These are phyloP conservation scores for Labeo rohita DNA, from an alignment of 2,113 vertebrate genomes.

Conservation along the genomic window DNA sequence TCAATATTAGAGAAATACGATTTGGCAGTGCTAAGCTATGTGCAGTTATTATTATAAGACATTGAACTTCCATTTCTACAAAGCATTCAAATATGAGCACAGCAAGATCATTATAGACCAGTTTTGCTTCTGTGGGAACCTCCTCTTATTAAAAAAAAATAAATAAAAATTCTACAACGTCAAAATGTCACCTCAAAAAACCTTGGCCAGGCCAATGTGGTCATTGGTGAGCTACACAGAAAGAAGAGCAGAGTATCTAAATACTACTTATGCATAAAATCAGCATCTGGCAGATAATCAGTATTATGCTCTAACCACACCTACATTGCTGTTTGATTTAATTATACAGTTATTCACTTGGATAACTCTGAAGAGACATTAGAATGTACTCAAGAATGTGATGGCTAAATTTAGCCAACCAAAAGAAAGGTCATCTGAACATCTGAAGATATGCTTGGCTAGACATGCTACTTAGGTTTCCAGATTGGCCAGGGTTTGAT, in stretches of 20 bases:
- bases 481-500: conserved; percentile 21
- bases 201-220: not conserved
- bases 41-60: not conserved
- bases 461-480: conserved; percentile 4
- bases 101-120: not conserved
- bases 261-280: not conserved
- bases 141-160: too few relatives aligned
- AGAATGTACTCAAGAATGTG: not conserved
- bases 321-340: not conserved
- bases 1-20: not conserved
- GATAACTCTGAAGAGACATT: not conserved
- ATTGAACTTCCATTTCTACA: too few relatives aligned
- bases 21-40: not conserved
- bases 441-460: conserved; percentile 1
- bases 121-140: not conserved
- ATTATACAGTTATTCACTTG: not conserved
- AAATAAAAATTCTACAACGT: too few relatives aligned
- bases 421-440: conserved; percentile 11
- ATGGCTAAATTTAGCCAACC: not conserved
- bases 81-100: not conserved
- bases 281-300: not conserved
- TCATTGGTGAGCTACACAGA: not conserved
- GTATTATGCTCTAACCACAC: not conserved
- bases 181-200: not conserved
- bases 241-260: not conserved